Conservation (phyloP, 2,797 vertebrate genomes). For the Acipenser transmontanus region DNA sequence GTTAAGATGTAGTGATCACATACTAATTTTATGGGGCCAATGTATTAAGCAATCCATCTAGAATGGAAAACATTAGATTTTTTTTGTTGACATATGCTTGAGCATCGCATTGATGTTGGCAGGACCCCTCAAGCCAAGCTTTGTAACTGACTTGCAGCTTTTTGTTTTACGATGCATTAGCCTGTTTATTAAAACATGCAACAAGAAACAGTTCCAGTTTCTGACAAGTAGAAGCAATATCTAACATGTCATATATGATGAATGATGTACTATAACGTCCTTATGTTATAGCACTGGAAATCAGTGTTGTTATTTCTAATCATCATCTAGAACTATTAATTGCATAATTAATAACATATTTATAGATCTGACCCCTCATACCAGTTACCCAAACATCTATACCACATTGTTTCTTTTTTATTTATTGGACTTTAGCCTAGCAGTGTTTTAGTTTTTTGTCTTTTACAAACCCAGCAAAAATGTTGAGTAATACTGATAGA, state of each 20-base stretch:
- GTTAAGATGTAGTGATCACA: no score
- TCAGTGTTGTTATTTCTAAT: no score
- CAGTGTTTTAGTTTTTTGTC: not conserved
- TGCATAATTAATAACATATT: no score
- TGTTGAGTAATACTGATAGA: not conserved
- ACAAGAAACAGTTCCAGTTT: conserved; percentile 1
- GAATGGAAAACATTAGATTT: no score
- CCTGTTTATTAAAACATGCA: not conserved
- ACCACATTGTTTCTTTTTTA: not conserved
- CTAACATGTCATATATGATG: not conserved
- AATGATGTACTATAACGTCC: not conserved
- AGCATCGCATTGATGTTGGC: not conserved
- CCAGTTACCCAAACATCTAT: no score
- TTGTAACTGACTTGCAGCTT: not conserved
- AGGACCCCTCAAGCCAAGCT: not conserved
- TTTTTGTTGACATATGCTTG: not conserved
- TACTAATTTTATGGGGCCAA: no score
- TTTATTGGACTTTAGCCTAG: not conserved
- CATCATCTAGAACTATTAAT: no score
- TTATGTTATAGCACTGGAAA: no score
- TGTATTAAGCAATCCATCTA: no score
- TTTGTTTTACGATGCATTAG: not conserved
- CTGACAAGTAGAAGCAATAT: conserved; percentile 4
- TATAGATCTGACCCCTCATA: no score
- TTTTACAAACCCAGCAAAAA: not conserved